phyloP scores from a whole-genome alignment of 2,888 invertebrate genomes.

The Synanthedon vespiformis region DNA sequence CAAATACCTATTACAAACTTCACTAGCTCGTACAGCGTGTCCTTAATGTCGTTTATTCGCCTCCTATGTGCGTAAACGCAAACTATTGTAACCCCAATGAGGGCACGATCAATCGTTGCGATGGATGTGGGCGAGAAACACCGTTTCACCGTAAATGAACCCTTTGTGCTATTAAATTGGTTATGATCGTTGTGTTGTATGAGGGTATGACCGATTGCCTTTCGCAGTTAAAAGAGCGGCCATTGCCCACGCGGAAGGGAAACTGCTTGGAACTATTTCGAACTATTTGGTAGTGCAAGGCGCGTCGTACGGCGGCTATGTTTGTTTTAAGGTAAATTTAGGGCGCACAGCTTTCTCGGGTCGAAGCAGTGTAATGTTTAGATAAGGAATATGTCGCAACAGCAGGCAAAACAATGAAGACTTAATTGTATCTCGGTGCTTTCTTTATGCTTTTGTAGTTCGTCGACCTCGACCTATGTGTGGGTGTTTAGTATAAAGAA shows the following conservation, averaged over 20 bases:
- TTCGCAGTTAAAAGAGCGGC: constrained; percentile 39
- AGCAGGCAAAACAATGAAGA: constrained; percentile 50
- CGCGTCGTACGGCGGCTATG: constrained; percentile 8
- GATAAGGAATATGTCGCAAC: constrained; percentile 55
- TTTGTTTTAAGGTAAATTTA: constrained; percentile 33
- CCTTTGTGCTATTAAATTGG: constrained; percentile 59
- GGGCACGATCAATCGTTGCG: constrained; percentile 53
- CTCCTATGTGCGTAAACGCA: constrained; percentile 38
- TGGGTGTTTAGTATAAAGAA: constrained; percentile 21
- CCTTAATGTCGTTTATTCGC: neutral
- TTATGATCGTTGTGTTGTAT: constrained; percentile 38
- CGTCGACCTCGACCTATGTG: constrained; percentile 29
- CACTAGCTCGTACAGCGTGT: neutral
- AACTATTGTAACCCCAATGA: constrained; percentile 35
- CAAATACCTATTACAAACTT: too few species aligned
- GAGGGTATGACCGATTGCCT: constrained; percentile 53
- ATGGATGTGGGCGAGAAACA: constrained; percentile 54
- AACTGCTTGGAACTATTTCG: constrained; percentile 4
- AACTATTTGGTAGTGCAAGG: constrained; percentile 10
- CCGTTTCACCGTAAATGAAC: constrained; percentile 49
- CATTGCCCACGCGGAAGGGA: constrained; percentile 14
- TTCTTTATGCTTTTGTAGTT: constrained; percentile 36
- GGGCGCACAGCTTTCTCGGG: constrained; percentile 30
- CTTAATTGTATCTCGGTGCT: constrained; percentile 52
- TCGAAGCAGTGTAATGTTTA: constrained; percentile 38